Base-by-base conservation (phyloP, 2,797 vertebrate genomes). In the Rousettus madagascariensis region DNA sequence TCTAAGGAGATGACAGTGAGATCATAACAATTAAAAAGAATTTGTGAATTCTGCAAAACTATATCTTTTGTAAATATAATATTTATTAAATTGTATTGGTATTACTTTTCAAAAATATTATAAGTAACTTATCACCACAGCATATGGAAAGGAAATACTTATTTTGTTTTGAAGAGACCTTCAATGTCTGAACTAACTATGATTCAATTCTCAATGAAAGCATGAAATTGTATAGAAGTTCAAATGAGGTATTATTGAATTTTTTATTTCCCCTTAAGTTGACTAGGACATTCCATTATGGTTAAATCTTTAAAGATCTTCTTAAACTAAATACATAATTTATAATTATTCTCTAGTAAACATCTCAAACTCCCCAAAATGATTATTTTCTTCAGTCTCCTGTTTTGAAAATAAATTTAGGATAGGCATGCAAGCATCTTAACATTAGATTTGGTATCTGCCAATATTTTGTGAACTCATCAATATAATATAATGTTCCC, bases 21-120 rank as follows among this genome's bases (percentile, higher is more conserved):
- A 59, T 87, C 13, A 66, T 66, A 78, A 51, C 17, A 86, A 72
- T 88, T 71, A 22, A 89, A 69, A 74, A 8, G 38, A 94, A 63
- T 38, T 90, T 89, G 43, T 79, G 65, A 96, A 66, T 55, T 93
- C 55, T 90, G 26, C 72, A 90, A 91, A 92, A 49, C 72, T 61
- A 15, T 30, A 57, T 77, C 5, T 80, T 94, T 78, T 36, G 77
- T 71, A 78, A 36, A 72, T 97, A 92, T 95, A 98, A 97, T 96
- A 98, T 97, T 97, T 96, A 96, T 94, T 96, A 94, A 97, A 97
- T 97, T 97, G 91, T 97, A 90, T 96, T 97, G 86, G 71, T 84
- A 75, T 95, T 97, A 95, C 95, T 20, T 97, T 97, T 96, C 65
- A 96, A 74, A 94, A 41, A 49, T 95, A 82, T 97, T 97, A 97